Conservation (phyloP, 2,797 vertebrate species). For the Nasua narica region DNA sequence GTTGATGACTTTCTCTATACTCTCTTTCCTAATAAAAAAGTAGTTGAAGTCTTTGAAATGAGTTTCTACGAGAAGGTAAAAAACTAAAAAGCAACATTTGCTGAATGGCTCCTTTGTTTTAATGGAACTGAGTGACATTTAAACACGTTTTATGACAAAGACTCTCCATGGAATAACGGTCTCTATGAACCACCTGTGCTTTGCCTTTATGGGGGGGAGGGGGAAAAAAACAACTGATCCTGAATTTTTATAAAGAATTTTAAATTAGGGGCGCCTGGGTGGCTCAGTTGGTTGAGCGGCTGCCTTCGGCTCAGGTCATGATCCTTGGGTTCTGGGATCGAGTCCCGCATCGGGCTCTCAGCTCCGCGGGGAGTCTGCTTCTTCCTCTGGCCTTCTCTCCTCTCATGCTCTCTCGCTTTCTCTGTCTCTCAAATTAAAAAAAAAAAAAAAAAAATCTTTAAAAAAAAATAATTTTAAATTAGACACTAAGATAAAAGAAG, state of each 20-base stretch:
- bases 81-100: background rate
- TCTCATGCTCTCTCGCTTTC: too few species aligned
- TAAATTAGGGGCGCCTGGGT: too few species aligned
- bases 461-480: conserved; percentile 37
- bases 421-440: too few species aligned
- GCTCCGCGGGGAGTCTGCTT: too few species aligned
- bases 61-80: background rate
- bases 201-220: background rate
- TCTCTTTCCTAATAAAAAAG: background rate
- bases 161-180: background rate
- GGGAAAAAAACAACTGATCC: background rate
- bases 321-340: too few species aligned
- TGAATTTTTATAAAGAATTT: conserved; percentile 34
- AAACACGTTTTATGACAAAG: background rate
- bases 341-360: too few species aligned
- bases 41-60: background rate
- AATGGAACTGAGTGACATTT: background rate
- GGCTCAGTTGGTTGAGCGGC: too few species aligned
- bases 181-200: conserved; percentile 10
- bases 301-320: too few species aligned
- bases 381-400: too few species aligned
- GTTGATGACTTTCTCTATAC: background rate
- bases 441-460: too few species aligned
- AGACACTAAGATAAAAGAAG: background rate
- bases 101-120: background rate